Base-by-base conservation (phyloP, 2,113 vertebrate species). In the Marmota monax region DNA sequence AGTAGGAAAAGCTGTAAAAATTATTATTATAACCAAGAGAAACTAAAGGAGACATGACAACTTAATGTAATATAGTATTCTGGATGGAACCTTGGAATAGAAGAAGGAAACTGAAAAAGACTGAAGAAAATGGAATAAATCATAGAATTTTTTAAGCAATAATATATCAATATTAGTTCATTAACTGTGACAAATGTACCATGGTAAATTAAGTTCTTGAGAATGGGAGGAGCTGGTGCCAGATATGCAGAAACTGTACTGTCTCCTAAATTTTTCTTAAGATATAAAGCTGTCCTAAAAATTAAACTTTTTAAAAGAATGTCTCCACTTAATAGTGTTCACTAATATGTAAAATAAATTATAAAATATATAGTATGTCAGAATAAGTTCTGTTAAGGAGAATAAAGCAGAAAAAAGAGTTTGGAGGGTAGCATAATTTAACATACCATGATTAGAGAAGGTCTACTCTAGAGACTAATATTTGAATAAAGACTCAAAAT, bases 321-420 rank as follows among this genome's bases (percentile, higher is more conserved):
- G 14, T 85, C 34, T 17, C 17, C n/a, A 65, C 18, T 58, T 88
- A 91, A 72, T 76, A 23, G 34, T 29, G 32, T 5, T 93, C 89
- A 65, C 22, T 29, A 85, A 92, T 51, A 70, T 65, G 5, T 39
- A 84, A 94, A 67, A 86, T 37, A 91, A 95, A 61, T 86, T 78
- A 1, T 79, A 93, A 84, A 84, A 48, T n/a, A 65, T 13, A 78
- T 14, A 85, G n/a, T 48, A 20, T 87, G 7, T 79, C 16, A 90
- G 53, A 93, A 80, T 72, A 82, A 92, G 37, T 51, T 32, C 23
- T 56, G 22, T 13, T 34, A 14, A 65, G 61, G 86, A 88, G 34
- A 74, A 69, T 63, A 88, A 91, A 88, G 25, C 9, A 84, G 29
- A 65, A 69, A 88, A 39, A 7, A 53, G 16, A 63, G 4, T 37